phyloP scores from a whole-genome alignment of 2,888 invertebrate genomes.

The Netelia virgata region DNA sequence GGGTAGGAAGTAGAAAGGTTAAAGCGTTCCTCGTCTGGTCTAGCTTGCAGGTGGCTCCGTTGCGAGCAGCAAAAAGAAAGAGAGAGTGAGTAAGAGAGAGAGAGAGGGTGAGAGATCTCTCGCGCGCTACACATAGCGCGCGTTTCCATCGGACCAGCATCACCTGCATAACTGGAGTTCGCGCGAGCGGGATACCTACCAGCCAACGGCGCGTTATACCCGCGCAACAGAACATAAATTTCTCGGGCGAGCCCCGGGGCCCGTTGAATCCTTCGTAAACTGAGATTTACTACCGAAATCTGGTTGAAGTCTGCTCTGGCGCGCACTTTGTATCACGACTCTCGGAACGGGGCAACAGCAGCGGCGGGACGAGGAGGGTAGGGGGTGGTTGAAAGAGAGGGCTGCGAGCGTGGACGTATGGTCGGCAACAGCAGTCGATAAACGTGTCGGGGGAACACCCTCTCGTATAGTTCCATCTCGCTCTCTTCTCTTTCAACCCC shows the following conservation, averaged over 20 bases:
- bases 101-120: background rate
- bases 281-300: slow-evolving; percentile 79
- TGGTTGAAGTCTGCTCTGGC: slow-evolving; percentile 72
- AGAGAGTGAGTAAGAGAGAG: slow-evolving; percentile 16
- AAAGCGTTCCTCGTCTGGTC: slow-evolving; percentile 44
- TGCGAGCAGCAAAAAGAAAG: background rate
- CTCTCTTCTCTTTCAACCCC: background rate
- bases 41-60: slow-evolving; percentile 16
- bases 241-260: slow-evolving; percentile 69
- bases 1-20: background rate
- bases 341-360: slow-evolving; percentile 42
- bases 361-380: slow-evolving; percentile 11
- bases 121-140: slow-evolving; percentile 19
- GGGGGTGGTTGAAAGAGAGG: slow-evolving; percentile 24
- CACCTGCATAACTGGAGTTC: slow-evolving; percentile 73
- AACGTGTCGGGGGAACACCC: slow-evolving; percentile 58
- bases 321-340: slow-evolving; percentile 69
- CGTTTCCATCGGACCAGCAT: slow-evolving; percentile 51
- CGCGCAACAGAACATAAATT: slow-evolving; percentile 76
- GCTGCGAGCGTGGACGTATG: slow-evolving; percentile 60
- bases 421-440: slow-evolving; percentile 67
- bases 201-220: slow-evolving; percentile 20
- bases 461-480: slow-evolving; percentile 10
- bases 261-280: slow-evolving; percentile 77
- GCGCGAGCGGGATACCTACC: slow-evolving; percentile 19